Percentiles rank a stretch among this genome's conserved stretches.
phyloP scores from a whole-genome alignment of 2,113 vertebrate genomes.

The Xiphias gladius region DNA sequence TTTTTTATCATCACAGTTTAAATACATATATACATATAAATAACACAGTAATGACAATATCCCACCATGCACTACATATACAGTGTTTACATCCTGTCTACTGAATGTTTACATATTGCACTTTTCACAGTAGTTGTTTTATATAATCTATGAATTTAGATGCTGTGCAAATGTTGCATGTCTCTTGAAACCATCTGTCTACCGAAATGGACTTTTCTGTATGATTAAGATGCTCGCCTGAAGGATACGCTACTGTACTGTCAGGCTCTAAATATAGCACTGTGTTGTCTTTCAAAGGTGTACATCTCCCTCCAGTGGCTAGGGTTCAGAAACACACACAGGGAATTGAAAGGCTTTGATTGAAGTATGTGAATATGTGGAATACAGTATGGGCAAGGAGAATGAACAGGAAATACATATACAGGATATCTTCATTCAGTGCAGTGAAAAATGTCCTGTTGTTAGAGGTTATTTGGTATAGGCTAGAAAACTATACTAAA shows the following conservation, averaged over 20 bases:
- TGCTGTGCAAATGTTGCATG: constrained; percentile 44
- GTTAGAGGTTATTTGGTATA: neutral
- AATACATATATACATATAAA: constrained; percentile 12
- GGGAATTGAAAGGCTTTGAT: constrained; percentile 1
- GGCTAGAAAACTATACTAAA: neutral
- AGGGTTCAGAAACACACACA: constrained; percentile 53
- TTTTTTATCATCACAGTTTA: constrained; percentile 2
- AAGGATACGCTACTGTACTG: constrained; percentile 56
- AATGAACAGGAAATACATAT: neutral
- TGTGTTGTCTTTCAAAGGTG: constrained; percentile 55
- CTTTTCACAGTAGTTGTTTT: constrained; percentile 21
- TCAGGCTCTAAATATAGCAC: constrained; percentile 57
- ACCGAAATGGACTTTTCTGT: constrained; percentile 61
- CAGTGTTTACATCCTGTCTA: neutral
- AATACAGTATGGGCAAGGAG: constrained; percentile 4
- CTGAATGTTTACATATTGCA: neutral
- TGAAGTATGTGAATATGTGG: constrained; percentile 20
- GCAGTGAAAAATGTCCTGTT: neutral
- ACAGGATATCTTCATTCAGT: neutral
- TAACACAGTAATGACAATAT: neutral
- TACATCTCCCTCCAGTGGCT: constrained; percentile 80
- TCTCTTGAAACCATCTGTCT: constrained; percentile 63
- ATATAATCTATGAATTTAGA: constrained; percentile 28
- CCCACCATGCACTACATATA: neutral
- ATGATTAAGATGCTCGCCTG: constrained; percentile 59